Evolutionary conservation across 2,888 invertebrate genomes (phyloP).

Genomic region (Acanthosoma haemorrhoidale): DNA sequence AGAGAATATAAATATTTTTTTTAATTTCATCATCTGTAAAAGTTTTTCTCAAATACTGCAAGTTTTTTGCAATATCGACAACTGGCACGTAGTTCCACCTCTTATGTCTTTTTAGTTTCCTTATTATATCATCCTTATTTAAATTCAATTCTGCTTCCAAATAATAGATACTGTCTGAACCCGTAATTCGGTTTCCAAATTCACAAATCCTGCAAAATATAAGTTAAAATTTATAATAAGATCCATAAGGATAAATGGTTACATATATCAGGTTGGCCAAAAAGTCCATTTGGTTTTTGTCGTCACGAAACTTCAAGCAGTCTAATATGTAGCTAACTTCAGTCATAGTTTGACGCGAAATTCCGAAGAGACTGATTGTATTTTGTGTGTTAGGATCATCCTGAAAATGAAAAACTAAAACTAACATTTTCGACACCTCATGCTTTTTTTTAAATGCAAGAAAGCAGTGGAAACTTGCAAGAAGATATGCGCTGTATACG

Average conservation of each 20-base stretch:
- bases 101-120: constrained; percentile 22
- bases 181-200: background rate
- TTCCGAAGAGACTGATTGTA: no score
- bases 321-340: no score
- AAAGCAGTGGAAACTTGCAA: no score
- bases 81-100: constrained; percentile 28
- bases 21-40: constrained; percentile 27
- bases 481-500: no score
- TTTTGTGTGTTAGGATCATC: no score
- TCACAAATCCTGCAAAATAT: constrained; percentile 17
- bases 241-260: no score
- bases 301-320: no score
- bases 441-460: no score
- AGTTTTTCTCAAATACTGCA: constrained; percentile 19
- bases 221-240: no score
- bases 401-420: no score
- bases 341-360: no score
- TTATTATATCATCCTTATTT: background rate
- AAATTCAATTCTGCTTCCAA: constrained; percentile 6
- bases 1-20: constrained; percentile 25
- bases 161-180: constrained; percentile 13
- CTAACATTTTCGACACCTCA: no score
- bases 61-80: constrained; percentile 29
- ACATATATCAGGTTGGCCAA: background rate
- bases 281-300: background rate